These are phyloP conservation scores for Microtus oregoni DNA, from an alignment of 2,113 vertebrate species.

Conservation along the genomic window DNA sequence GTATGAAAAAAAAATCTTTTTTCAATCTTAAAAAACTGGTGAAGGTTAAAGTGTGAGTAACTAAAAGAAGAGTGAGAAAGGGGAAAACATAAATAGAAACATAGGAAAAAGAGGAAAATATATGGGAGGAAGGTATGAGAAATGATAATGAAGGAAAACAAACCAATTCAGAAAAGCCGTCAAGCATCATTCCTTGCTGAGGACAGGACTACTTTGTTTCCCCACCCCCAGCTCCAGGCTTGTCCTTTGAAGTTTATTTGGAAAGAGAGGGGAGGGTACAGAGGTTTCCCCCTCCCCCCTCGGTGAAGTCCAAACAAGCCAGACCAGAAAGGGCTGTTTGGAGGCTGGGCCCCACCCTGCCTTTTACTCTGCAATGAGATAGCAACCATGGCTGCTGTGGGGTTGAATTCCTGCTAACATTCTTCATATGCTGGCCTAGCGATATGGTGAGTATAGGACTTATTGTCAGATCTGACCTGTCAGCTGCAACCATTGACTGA, in stretches of 20 bases:
- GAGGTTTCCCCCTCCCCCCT: too few species aligned
- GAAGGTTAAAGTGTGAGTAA: not conserved
- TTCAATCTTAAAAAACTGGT: not conserved
- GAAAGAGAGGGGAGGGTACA: not conserved
- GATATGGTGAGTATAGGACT: not conserved
- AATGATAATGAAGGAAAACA: not conserved
- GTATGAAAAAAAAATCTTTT: not conserved
- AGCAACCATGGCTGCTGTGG: not conserved
- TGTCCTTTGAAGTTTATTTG: not conserved
- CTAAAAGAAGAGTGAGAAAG: not conserved
- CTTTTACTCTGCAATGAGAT: not conserved
- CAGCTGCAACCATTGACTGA: not conserved
- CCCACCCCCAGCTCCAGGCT: not conserved
- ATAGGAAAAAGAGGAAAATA: not conserved
- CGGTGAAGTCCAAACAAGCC: not conserved
- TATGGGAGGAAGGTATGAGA: not conserved
- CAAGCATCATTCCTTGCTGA: not conserved
- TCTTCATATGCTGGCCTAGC: not conserved
- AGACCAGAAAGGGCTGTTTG: conserved; percentile 2
- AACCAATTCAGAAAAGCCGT: not conserved
- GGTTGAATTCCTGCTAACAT: not conserved
- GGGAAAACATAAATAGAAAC: not conserved
- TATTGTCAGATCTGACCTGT: not conserved
- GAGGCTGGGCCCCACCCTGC: not conserved
- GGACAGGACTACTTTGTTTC: not conserved